Conservation (phyloP, 2,888 invertebrate genomes). For the Coremacera marginata region DNA sequence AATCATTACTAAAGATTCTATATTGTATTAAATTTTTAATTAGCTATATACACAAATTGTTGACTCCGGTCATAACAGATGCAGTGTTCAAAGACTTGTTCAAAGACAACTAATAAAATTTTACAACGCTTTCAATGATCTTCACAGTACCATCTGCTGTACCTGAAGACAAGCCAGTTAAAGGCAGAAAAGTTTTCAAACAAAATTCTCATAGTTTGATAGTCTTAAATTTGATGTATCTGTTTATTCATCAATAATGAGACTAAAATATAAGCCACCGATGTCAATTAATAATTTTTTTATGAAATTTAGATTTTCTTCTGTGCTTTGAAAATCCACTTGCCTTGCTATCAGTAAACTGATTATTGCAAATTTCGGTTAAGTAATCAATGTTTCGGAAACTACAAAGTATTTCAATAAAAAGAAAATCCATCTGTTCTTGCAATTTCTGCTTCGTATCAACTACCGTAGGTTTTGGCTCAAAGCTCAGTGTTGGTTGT, state of each 20-base stretch:
- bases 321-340: conserved; percentile 20
- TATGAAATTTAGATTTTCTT: conserved; percentile 37
- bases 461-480: background rate
- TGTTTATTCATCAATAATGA: conserved; percentile 35
- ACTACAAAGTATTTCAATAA: conserved; percentile 24
- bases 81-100: background rate
- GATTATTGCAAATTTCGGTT: conserved; percentile 30
- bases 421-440: conserved; percentile 32
- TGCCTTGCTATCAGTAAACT: conserved; percentile 35
- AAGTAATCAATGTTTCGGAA: conserved; percentile 30
- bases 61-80: background rate
- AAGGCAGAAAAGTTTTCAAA: conserved; percentile 30
- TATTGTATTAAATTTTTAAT: background rate
- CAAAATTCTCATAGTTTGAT: conserved; percentile 18
- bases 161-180: conserved; percentile 22
- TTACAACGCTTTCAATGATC: conserved; percentile 1
- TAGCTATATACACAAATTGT: background rate
- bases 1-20: background rate
- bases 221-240: conserved; percentile 32
- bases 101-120: background rate
- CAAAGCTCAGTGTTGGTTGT: background rate
- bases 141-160: conserved; percentile 25
- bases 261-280: conserved; percentile 31
- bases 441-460: conserved; percentile 35
- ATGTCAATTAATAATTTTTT: conserved; percentile 36